phyloP scores from a whole-genome alignment of 1,140 invertebrate species.

The Platyura marginata region DNA sequence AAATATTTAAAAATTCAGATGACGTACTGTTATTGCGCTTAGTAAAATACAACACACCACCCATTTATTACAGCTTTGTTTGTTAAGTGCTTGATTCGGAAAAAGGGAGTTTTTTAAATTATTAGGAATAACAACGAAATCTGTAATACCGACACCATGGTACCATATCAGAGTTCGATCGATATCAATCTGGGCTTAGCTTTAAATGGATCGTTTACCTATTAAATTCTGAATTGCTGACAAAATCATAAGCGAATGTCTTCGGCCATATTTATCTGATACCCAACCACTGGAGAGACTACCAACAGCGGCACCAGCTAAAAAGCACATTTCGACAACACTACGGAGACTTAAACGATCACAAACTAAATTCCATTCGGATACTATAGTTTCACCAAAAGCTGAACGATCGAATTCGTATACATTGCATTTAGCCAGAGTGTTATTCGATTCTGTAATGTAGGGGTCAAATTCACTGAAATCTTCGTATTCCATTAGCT shows the following conservation, averaged over 20 bases:
- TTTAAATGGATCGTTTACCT: background rate
- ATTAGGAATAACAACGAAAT: no score
- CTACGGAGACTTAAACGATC: constrained; percentile 33
- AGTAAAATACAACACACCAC: no score
- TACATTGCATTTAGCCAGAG: constrained; percentile 27
- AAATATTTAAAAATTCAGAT: no score
- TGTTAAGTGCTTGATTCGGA: no score
- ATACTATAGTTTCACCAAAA: constrained; percentile 33
- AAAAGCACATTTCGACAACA: constrained; percentile 44
- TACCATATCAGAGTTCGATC: no score
- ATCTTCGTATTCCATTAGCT: background rate
- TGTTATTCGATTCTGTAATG: no score
- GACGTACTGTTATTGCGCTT: no score
- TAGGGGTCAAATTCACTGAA: no score
- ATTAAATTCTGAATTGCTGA: background rate
- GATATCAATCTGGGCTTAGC: no score
- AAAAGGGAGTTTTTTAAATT: no score
- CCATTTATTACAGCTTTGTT: no score
- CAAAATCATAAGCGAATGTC: background rate
- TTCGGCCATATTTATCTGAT: constrained; percentile 46
- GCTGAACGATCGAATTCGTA: constrained; percentile 45
- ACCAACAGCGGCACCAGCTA: constrained; percentile 49
- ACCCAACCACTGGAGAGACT: constrained; percentile 47
- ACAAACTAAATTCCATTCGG: constrained; percentile 44
- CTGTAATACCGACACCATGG: no score